These are phyloP conservation scores for Myripristis jacobus DNA, from an alignment of 2,797 vertebrate species.

Conservation along the genomic window DNA sequence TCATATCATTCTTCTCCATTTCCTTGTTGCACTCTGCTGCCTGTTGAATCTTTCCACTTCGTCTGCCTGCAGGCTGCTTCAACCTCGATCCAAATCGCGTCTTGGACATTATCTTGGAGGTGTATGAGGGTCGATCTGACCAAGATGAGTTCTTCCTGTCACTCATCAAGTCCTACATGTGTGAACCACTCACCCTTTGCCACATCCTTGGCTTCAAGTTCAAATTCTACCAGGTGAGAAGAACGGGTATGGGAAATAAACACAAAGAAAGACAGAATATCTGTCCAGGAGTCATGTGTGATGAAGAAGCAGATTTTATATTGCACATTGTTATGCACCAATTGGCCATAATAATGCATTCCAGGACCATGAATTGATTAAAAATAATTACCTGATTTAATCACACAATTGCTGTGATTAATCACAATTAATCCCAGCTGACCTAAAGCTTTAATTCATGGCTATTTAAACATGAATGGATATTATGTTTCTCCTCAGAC, in stretches of 20 bases:
- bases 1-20: background rate
- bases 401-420: no score
- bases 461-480: no score
- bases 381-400: no score
- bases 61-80: constrained; percentile 89
- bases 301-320: no score
- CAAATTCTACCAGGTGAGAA: constrained; percentile 96
- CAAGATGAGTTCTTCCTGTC: constrained; percentile 97
- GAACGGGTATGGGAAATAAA: background rate
- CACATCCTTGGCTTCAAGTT: constrained; percentile 99
- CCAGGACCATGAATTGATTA: no score
- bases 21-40: background rate
- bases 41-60: background rate
- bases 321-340: no score
- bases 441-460: no score
- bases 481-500: no score
- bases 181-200: constrained; percentile 97
- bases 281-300: no score
- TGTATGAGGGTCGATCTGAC: constrained; percentile 96
- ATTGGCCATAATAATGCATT: background rate
- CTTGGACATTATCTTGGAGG: constrained; percentile 97
- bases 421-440: no score
- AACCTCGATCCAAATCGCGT: constrained; percentile 98
- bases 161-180: constrained; percentile 98
- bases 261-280: background rate